Evolutionary conservation across 2,113 vertebrate genomes (phyloP), one percentile per base, ranked within the genome.

Genomic region (Cryptotis parvus): DNA sequence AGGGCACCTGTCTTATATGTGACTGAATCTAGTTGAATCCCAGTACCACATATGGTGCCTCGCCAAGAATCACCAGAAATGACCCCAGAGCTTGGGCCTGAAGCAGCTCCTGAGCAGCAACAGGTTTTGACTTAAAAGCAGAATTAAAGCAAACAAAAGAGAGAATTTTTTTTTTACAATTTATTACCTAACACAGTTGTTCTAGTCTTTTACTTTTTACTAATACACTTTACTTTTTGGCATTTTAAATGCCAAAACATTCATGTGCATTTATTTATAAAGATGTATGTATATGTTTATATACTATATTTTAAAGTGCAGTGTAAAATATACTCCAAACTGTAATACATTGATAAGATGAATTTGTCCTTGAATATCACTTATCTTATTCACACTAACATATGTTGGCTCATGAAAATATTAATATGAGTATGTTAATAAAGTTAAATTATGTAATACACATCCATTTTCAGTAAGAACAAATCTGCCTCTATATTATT

Each of bases 361-460:
- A 52, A 84, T 41, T 45, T 37, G 6, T 16, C 9, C 84, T 92
- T 76, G 72, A 88, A 81, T 37, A 81, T 61, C 39, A 15, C 63
- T 91, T 78, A n/a, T 24, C 45, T 77, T 52, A 77, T 89, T 91
- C 68, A 81, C 26, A 70, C 3, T 70, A 31, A 31, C 79, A 43
- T 3, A 66, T 68, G 78, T 55, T 10, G 12, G 75, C 31, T 81
- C 20, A 66, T 11, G 70, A n/a, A 43, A 77, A 43, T 74, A 79
- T 76, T 68, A 58, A 52, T 45, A 39, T 87, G 58, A 79, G 68
- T 75, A 69, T 74, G 58, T 79, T 73, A 72, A 77, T 43, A 33
- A 27, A 35, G 4, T 22, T 37, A 87, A 65, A 61, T 37, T 87
- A 65, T 75, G 2, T 39, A 63, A 79, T 70, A 58, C 6, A 55